Evolutionary conservation across 2,888 invertebrate species (phyloP).

Genomic region (Drosophila putrida): DNA sequence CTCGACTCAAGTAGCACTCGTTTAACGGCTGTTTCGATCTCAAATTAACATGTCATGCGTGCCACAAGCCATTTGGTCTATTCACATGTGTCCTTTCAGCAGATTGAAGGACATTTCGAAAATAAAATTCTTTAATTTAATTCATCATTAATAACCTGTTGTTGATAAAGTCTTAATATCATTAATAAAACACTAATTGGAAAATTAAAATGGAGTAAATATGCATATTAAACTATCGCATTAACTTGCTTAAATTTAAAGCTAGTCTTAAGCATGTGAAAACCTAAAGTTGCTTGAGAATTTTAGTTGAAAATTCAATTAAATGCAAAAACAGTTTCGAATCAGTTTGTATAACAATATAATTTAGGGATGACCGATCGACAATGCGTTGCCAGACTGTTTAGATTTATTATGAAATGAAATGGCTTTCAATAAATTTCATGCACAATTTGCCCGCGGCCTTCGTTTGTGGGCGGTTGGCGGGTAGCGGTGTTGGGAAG

Average conservation of each 20-base stretch:
- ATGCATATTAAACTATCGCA: background rate
- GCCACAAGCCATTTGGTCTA: constrained; percentile 15
- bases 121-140: constrained; percentile 2
- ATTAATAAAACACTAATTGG: no score
- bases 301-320: no score
- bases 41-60: constrained; percentile 50
- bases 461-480: background rate
- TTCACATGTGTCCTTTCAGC: constrained; percentile 24
- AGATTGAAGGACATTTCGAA: constrained; percentile 19
- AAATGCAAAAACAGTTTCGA: no score
- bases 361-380: background rate
- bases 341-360: no score
- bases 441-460: constrained; percentile 41
- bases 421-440: constrained; percentile 29
- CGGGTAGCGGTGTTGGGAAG: no score
- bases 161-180: background rate
- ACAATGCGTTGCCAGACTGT: background rate
- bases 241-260: no score
- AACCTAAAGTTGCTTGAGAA: no score
- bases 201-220: background rate
- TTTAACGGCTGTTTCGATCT: constrained; percentile 7
- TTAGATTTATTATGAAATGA: background rate
- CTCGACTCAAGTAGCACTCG: constrained; percentile 2
- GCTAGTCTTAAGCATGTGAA: no score
- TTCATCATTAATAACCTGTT: background rate